phyloP scores from a whole-genome alignment of 1,140 invertebrate species.

The Aporrectodea caliginosa region DNA sequence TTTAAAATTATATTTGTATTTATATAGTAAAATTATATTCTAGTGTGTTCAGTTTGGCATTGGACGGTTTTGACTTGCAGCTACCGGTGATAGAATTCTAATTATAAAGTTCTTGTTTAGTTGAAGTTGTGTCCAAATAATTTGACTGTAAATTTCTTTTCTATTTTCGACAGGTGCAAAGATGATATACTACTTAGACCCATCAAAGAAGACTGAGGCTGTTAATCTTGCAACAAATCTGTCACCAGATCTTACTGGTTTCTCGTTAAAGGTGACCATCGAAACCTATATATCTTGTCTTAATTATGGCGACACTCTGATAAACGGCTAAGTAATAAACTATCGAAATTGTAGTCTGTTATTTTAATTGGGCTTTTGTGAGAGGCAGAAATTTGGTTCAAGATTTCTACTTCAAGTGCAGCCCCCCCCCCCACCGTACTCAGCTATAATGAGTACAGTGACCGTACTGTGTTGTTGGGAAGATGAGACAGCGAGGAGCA shows the following conservation, averaged over 20 bases:
- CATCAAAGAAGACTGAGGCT: slow-evolving; percentile 1
- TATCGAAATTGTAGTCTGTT: background rate
- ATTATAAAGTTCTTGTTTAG: slow-evolving; percentile 18
- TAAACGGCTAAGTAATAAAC: background rate
- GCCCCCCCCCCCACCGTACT: too few species aligned
- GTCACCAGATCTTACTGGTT: background rate
- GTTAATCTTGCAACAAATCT: background rate
- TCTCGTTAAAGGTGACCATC: background rate
- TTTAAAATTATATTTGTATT: background rate
- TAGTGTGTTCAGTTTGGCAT: background rate
- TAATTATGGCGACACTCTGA: too few species aligned
- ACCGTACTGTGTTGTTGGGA: too few species aligned
- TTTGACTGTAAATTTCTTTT: too few species aligned
- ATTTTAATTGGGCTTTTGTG: background rate
- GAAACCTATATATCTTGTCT: too few species aligned
- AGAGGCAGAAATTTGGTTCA: too few species aligned
- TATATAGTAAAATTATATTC: slow-evolving; percentile 6
- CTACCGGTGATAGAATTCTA: background rate
- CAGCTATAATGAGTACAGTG: too few species aligned
- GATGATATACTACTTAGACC: slow-evolving; percentile 30
- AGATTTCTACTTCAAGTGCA: too few species aligned
- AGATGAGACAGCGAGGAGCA: too few species aligned
- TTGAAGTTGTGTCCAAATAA: slow-evolving; percentile 18
- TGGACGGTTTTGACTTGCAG: too few species aligned
- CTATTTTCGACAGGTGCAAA: slow-evolving; percentile 36